These are phyloP conservation scores for Loriculus beryllinus DNA, from an alignment of 2,797 vertebrate species.

Conservation along the genomic window DNA sequence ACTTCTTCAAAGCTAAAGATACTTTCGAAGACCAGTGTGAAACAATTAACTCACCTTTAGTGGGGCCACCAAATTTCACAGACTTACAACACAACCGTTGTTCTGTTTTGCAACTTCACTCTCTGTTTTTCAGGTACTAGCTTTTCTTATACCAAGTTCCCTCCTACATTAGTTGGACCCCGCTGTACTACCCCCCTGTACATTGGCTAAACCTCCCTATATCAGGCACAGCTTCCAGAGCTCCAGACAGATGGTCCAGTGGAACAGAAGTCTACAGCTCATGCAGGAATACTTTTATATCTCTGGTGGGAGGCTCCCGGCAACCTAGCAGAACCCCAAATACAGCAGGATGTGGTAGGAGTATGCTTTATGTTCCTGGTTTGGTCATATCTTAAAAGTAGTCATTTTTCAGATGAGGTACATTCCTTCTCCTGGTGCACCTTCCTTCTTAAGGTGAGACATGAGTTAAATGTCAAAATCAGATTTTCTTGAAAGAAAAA, in stretches of 20 bases:
- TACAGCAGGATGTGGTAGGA: constrained; percentile 8
- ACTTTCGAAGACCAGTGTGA: too few species aligned
- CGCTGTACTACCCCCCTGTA: too few species aligned
- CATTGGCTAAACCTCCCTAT: too few species aligned
- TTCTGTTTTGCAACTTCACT: too few species aligned
- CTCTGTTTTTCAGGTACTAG: too few species aligned
- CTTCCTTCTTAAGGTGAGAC: neutral
- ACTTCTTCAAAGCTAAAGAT: too few species aligned
- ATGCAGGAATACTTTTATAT: constrained; percentile 23
- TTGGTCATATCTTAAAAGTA: neutral
- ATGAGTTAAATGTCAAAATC: neutral
- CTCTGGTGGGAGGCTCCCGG: constrained; percentile 45
- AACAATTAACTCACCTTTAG: too few species aligned
- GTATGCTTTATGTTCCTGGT: neutral
- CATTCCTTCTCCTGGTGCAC: neutral
- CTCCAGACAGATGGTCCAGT: constrained; percentile 7
- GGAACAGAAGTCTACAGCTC: neutral
- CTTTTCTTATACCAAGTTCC: too few species aligned
- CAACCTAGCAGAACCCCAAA: constrained; percentile 22
- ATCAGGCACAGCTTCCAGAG: neutral
- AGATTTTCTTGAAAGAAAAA: neutral
- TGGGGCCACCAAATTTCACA: too few species aligned
- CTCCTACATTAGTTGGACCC: too few species aligned
- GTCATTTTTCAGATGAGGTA: neutral
- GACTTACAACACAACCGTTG: too few species aligned